Base-by-base conservation (phyloP, 2,888 invertebrate genomes). In the Amphipoea lucens region DNA sequence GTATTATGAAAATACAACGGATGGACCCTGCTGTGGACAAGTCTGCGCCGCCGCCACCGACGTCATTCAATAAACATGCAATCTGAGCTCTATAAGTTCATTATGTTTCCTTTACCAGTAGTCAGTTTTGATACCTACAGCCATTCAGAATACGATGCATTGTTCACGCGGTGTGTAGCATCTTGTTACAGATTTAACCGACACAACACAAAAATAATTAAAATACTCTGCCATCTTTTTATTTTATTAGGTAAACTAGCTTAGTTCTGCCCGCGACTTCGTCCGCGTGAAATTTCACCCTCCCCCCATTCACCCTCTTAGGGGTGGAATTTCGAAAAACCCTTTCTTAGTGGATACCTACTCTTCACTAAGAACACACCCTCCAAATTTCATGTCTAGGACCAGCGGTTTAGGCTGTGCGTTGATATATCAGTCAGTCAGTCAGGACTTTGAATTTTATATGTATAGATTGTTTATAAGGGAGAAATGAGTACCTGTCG, bases 1-100 rank as follows among this genome's bases (percentile, higher is more conserved):
- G 80, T 89, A 88, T 89, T 89, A 89, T 89, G 88, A 89, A 89
- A 89, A 89, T 88, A 89, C 82, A 89, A 83, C 88, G 83, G 85
- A 89, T 88, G 87, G 83, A 70, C 60, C 54, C 74, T 70, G 80
- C 60, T 74, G 82, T 88, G 87, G 85, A 74, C 79, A 73, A 71
- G 79, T 77, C 73, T 65, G 76, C 68, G 67, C 54, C 54, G 74
- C 48, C 69, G 78, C 57, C 63, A 74, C 83, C 74, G 75, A 74
- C 90, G 87, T 82, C 81, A 85, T 86, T 88, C 79, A 88, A 88
- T 85, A 89, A 89, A 90, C 89, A 89, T 84, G 89, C 83, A 89
- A 89, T 87, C 79, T 81, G 89, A 89, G 78, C 90, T 76, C 74
- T 76, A 70, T 80, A 79, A 70, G 81, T 89, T 85, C 82, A 68